Evolutionary conservation across 2,113 vertebrate genomes (phyloP).

Genomic region (Xenus cinereus): DNA sequence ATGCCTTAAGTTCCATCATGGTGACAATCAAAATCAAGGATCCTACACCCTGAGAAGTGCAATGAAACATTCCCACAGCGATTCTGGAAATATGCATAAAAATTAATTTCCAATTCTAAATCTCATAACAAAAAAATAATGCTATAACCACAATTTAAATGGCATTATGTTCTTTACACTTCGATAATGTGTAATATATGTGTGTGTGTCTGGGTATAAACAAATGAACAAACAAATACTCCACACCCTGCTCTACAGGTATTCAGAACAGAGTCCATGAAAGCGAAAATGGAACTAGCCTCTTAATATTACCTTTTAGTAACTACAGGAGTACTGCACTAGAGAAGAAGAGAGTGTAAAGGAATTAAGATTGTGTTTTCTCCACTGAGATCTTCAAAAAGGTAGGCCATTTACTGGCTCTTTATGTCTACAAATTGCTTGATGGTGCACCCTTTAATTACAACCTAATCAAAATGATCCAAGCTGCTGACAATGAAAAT

Average conservation of each 20-base stretch:
- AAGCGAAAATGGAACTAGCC: background rate
- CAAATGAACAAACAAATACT: background rate
- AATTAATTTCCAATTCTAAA: background rate
- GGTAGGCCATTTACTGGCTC: background rate
- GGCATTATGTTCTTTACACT: background rate
- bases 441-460: background rate
- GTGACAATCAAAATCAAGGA: background rate
- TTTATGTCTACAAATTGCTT: background rate
- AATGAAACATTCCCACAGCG: background rate
- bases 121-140: background rate
- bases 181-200: background rate
- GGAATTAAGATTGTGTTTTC: background rate
- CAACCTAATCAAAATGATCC: background rate
- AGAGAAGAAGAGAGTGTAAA: background rate
- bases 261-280: background rate
- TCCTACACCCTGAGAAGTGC: background rate
- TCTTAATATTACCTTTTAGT: background rate
- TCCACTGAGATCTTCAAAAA: background rate
- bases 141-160: background rate
- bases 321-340: background rate
- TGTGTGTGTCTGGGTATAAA: background rate
- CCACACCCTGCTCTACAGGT: background rate
- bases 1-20: background rate
- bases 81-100: background rate
- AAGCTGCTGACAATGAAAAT: background rate